Conservation (phyloP, 2,113 vertebrate species). For the Blennius ocellaris region DNA sequence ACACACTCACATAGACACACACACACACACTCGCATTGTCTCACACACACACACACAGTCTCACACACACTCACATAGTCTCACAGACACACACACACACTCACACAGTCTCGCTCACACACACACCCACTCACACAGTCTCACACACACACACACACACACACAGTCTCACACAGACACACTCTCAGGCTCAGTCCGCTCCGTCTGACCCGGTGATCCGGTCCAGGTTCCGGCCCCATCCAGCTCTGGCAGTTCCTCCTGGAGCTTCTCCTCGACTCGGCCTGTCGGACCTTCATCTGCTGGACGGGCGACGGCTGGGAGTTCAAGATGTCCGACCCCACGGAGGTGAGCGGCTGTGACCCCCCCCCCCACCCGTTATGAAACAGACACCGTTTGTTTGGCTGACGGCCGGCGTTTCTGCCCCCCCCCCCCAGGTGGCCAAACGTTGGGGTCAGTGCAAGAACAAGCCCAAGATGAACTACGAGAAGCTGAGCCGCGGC, state of each 20-base stretch:
- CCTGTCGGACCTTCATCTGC: conserved; percentile 83
- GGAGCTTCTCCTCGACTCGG: conserved; percentile 85
- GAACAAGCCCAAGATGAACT: conserved; percentile 92
- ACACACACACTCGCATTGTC: no score
- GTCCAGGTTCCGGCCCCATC: conserved; percentile 85
- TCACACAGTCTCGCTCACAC: no score
- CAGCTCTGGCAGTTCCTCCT: conserved; percentile 88
- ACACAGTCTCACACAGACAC: no score
- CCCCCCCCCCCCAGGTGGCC: conserved; percentile 78
- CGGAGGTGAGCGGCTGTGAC: no score
- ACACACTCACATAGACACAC: no score
- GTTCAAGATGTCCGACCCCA: conserved; percentile 88
- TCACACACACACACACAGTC: background rate
- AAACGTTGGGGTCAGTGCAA: conserved; percentile 89
- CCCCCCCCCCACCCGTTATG: no score
- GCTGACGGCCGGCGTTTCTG: no score
- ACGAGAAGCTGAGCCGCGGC: conserved; percentile 90
- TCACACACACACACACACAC: background rate
- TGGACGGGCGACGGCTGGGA: conserved; percentile 90
- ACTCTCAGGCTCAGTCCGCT: no score
- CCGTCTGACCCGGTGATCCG: no score
- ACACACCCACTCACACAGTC: no score
- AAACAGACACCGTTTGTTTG: no score
- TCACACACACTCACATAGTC: background rate
- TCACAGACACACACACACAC: no score